Conservation (phyloP, 37 sponge, comb jelly and placozoan genomes). For the Lycopodina hypogea region DNA sequence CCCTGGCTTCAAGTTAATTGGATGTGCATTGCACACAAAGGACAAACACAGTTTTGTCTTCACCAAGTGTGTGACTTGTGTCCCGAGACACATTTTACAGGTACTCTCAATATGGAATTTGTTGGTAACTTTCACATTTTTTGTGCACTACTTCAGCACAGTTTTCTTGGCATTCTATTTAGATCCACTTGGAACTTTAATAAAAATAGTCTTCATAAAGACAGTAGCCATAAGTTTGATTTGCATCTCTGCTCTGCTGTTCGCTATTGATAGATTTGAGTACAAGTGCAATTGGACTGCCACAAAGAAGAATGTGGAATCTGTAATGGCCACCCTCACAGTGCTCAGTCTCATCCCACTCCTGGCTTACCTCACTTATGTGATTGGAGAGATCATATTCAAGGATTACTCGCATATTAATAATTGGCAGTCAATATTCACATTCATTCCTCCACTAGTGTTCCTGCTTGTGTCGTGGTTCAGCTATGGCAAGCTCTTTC, state of each 20-base stretch:
- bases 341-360: constrained; percentile 26
- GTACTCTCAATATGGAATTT: constrained; percentile 39
- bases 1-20: constrained; percentile 7
- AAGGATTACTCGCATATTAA: neutral
- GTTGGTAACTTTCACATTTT: constrained; percentile 29
- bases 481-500: constrained; percentile 43
- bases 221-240: constrained; percentile 33
- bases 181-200: constrained; percentile 21
- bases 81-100: constrained; percentile 26
- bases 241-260: constrained; percentile 32
- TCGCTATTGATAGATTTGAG: constrained; percentile 12
- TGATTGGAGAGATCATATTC: constrained; percentile 51
- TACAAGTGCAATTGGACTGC: neutral
- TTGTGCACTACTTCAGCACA: constrained; percentile 31
- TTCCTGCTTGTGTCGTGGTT: constrained; percentile 48
- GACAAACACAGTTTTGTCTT: neutral
- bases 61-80: neutral
- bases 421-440: constrained; percentile 31
- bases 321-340: neutral
- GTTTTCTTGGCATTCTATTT: constrained; percentile 48
- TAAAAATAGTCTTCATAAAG: constrained; percentile 49
- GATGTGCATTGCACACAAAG: neutral
- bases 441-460: constrained; percentile 34
- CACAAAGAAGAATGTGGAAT: neutral
- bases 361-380: constrained; percentile 30